Evolutionary conservation across 2,797 vertebrate species (phyloP).

Genomic region (Coilia nasus): DNA sequence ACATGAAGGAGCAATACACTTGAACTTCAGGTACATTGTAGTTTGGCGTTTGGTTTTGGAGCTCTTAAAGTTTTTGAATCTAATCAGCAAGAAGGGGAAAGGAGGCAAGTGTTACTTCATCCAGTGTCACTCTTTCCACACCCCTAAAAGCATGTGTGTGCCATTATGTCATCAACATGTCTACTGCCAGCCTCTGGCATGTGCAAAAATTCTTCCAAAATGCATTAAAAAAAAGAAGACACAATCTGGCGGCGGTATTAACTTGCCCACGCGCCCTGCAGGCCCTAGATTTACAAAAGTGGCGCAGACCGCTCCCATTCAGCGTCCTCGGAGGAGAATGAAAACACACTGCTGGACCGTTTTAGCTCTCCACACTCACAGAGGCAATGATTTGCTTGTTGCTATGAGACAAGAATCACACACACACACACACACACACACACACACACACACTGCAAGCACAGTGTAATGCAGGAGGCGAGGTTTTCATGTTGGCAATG

Average conservation of each 20-base stretch:
- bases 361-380: constrained; percentile 9
- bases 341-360: constrained; percentile 22
- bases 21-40: not conserved
- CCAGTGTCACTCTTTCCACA: constrained; percentile 14
- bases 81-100: not conserved
- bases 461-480: not conserved
- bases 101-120: not conserved
- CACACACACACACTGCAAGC: not conserved
- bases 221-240: not conserved
- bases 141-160: not conserved
- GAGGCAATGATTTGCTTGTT: constrained; percentile 24
- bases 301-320: not conserved
- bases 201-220: not conserved
- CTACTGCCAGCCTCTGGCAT: not conserved
- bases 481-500: not conserved
- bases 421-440: not conserved
- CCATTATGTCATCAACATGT: not conserved
- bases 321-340: constrained; percentile 13
- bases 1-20: not conserved
- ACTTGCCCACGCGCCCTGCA: not conserved
- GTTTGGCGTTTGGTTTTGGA: not conserved
- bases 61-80: not conserved
- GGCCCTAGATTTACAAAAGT: not conserved
- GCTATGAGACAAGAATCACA: constrained; percentile 21
- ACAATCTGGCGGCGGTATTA: not conserved